Evolutionary conservation across 2,888 invertebrate species (phyloP).

Genomic region (Sinelater perroti): DNA sequence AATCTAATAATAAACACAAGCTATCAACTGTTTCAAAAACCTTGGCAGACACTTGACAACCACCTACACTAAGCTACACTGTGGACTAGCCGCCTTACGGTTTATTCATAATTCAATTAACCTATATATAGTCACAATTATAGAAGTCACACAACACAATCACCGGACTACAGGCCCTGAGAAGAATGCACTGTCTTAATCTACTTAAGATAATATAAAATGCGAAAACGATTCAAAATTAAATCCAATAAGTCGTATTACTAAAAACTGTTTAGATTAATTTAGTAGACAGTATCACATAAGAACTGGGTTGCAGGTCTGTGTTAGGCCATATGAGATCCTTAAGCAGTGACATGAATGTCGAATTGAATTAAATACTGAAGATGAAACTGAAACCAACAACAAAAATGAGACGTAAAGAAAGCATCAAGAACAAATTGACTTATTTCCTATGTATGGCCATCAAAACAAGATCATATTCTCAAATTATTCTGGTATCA

Average conservation of each 20-base stretch:
- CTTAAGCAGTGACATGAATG: too few species aligned
- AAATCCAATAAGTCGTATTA: constrained; percentile 37
- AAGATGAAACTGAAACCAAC: too few species aligned
- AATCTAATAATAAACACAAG: constrained; percentile 46
- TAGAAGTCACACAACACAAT: constrained; percentile 44
- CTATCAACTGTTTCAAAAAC: constrained; percentile 42
- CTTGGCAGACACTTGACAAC: constrained; percentile 40
- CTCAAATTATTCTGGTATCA: too few species aligned
- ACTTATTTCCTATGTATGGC: too few species aligned
- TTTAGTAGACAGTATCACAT: constrained; percentile 40
- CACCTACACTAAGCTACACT: constrained; percentile 48
- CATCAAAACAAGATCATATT: too few species aligned
- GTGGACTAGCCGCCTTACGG: constrained; percentile 49
- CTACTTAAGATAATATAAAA: constrained; percentile 37
- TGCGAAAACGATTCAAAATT: constrained; percentile 36
- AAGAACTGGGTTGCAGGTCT: constrained; percentile 36
- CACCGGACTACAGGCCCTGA: constrained; percentile 41
- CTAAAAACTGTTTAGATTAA: constrained; percentile 36
- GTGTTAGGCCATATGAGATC: too few species aligned
- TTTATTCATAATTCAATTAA: constrained; percentile 56
- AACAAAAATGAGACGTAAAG: too few species aligned
- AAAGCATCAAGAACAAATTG: too few species aligned
- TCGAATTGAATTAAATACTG: too few species aligned
- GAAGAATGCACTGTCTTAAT: constrained; percentile 36
- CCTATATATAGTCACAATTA: constrained; percentile 56